These are phyloP conservation scores for Whitmania pigra DNA, from an alignment of 1,140 invertebrate species.

Conservation along the genomic window DNA sequence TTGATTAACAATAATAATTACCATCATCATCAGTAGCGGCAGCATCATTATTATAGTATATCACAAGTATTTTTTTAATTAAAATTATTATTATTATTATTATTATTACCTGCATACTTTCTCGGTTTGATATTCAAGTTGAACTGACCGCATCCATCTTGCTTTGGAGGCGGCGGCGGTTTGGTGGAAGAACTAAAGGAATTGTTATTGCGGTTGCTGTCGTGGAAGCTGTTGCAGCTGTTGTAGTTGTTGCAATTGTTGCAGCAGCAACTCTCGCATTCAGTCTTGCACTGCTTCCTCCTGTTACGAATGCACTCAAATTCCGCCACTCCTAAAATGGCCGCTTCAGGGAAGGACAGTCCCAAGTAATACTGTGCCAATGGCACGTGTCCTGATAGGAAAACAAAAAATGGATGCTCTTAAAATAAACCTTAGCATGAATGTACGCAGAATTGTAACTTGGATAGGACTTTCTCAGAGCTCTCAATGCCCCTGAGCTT, in stretches of 20 bases:
- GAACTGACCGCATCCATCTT: neutral
- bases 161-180: neutral
- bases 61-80: neutral
- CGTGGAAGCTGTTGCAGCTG: neutral
- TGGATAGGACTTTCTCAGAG: too few species aligned
- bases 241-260: neutral
- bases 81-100: too few species aligned
- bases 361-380: neutral
- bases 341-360: constrained; percentile 8
- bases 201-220: neutral
- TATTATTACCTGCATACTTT: neutral
- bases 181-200: neutral
- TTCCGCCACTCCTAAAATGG: neutral
- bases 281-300: neutral
- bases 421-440: too few species aligned
- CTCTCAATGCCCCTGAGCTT: too few species aligned
- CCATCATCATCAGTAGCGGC: too few species aligned
- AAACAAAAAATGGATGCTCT: too few species aligned
- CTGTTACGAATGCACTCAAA: neutral
- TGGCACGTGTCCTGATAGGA: neutral
- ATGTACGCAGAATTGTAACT: too few species aligned
- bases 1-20: too few species aligned
- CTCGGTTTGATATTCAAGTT: constrained; percentile 1
- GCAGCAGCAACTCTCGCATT: neutral
- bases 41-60: too few species aligned